Conservation (phyloP, 2,888 invertebrate species). For the Leucophenga montana region DNA sequence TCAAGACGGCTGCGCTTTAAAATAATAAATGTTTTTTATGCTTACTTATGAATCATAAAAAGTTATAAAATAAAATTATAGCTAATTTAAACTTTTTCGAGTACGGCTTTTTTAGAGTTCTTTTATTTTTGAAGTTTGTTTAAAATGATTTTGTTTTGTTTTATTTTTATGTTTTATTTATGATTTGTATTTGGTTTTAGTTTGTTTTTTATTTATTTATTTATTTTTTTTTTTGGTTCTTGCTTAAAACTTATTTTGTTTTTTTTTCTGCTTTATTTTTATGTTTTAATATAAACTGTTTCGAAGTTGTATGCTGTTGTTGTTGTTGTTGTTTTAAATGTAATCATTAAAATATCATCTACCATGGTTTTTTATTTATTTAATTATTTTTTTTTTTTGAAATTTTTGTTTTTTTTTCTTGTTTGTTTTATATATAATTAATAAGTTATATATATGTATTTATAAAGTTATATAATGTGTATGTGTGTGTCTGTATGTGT, state of each 20-base stretch:
- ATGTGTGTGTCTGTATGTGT: conserved; percentile 42
- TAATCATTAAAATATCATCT: conserved; percentile 66
- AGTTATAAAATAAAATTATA: no score
- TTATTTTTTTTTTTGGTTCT: conserved; percentile 43
- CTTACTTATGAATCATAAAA: background rate
- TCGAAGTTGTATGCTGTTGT: conserved; percentile 32
- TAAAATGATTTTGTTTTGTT: conserved; percentile 48
- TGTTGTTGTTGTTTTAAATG: conserved; percentile 30
- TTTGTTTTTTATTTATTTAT: conserved; percentile 39
- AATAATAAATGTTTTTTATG: conserved; percentile 43
- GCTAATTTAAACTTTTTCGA: background rate
- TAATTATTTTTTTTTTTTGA: conserved; percentile 38
- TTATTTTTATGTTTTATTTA: no score
- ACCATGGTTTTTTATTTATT: conserved; percentile 45
- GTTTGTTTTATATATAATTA: conserved; percentile 63
- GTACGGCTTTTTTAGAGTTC: conserved; percentile 26
- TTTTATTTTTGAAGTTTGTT: conserved; percentile 42
- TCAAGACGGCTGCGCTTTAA: conserved; percentile 32
- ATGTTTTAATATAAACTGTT: conserved; percentile 31
- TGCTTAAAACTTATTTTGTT: conserved; percentile 43
- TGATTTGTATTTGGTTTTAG: conserved; percentile 41
- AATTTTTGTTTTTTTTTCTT: conserved; percentile 43
- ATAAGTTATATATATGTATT: conserved; percentile 65
- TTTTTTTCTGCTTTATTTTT: conserved; percentile 40
- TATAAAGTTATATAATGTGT: conserved; percentile 49